Conservation (phyloP, 2,888 invertebrate species). For the Temnothorax unifasciatus region DNA sequence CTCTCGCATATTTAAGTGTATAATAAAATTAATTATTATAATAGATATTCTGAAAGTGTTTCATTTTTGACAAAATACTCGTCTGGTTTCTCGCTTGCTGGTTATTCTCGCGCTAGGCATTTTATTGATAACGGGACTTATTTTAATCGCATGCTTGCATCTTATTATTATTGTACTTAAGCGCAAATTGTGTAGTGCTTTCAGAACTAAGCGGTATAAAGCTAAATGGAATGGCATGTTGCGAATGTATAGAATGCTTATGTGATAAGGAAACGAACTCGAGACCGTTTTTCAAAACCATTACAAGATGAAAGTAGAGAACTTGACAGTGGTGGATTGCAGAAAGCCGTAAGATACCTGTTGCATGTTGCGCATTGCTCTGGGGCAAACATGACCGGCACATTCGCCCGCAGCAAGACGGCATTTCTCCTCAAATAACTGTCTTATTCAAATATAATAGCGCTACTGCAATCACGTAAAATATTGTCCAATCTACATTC, state of each 20-base stretch:
- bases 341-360: constrained; percentile 53
- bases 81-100: neutral
- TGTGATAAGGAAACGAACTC: constrained; percentile 1
- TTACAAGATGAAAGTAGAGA: constrained; percentile 8
- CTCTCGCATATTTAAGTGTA: no score
- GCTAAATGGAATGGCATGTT: constrained; percentile 1
- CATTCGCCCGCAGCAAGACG: constrained; percentile 27
- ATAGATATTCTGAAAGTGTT: neutral
- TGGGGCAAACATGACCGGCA: constrained; percentile 33
- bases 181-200: neutral
- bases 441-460: constrained; percentile 38
- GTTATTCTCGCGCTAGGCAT: neutral
- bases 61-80: neutral
- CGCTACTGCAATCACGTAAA: constrained; percentile 16
- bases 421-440: constrained; percentile 33
- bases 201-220: neutral
- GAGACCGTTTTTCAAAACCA: constrained; percentile 22
- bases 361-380: constrained; percentile 51
- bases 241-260: neutral
- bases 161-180: neutral
- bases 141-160: neutral
- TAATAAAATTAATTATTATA: no score
- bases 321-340: constrained; percentile 45
- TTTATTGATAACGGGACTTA: neutral
- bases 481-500: constrained; percentile 6